Evolutionary conservation across 1,140 invertebrate genomes (phyloP).

Genomic region (Mycetomoellerius zeteki): DNA sequence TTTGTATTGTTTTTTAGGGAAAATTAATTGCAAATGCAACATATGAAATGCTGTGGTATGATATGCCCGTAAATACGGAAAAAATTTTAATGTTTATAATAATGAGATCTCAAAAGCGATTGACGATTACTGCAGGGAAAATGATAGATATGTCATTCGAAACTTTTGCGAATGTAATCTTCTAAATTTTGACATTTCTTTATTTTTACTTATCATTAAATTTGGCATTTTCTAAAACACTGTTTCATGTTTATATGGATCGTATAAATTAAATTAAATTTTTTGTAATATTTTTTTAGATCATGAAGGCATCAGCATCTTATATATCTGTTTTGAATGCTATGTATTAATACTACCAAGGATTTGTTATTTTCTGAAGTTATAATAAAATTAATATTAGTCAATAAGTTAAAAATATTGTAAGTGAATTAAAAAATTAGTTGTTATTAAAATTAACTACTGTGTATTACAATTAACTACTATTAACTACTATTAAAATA

Average conservation of each 20-base stretch:
- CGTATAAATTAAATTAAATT: neutral
- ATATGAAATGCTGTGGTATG: constrained; percentile 29
- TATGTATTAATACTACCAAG: constrained; percentile 30
- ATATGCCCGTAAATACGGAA: constrained; percentile 8
- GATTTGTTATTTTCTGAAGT: neutral
- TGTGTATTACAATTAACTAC: no score
- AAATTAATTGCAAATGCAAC: no score
- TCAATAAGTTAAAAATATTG: neutral
- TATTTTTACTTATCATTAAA: no score
- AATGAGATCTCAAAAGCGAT: constrained; percentile 38
- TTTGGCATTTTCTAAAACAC: no score
- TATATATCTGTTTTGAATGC: constrained; percentile 49
- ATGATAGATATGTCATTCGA: constrained; percentile 50
- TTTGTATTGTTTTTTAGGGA: no score
- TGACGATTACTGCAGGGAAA: constrained; percentile 45
- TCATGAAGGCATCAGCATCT: constrained; percentile 46
- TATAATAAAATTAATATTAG: neutral
- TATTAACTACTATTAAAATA: no score
- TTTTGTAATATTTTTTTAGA: constrained; percentile 5
- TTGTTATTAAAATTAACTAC: neutral
- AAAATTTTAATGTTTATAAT: constrained; percentile 51
- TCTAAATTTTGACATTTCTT: neutral
- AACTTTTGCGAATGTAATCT: constrained; percentile 44
- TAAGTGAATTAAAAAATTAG: neutral
- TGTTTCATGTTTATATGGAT: no score